Base-by-base conservation (phyloP, 2,113 vertebrate genomes). In the Boleophthalmus pectinirostris region DNA sequence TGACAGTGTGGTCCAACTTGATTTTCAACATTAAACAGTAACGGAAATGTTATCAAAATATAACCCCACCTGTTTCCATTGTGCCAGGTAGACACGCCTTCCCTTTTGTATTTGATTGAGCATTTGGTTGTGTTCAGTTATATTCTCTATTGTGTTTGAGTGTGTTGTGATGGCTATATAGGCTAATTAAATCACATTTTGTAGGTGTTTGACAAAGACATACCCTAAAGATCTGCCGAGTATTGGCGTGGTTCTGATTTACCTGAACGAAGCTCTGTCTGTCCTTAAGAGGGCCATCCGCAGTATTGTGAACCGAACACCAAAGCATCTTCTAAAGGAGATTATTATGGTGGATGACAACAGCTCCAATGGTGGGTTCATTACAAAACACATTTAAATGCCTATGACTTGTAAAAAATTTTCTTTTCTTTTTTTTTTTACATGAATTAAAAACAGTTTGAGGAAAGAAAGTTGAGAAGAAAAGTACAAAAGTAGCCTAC, bases 281-380 rank as follows among this genome's bases (percentile, higher is more conserved):
- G 1, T 95, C 54, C 72, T 96, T 45, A 83, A 94, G 45, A 75
- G 92, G 68, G 94, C 94, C 24, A 65, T 95, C 67, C 78, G 60
- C 63, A 94, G 93, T 73, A 77, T 95, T 77, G 92, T 94, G 4
- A 73, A 93, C 77, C 74, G 75, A 77, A 96, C 93, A 0, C 91
- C 93, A 0, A 47, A 89, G 66, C 66, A 38, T 53, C 66, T 95
- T 23, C 75, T 96, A 68, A 95, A 92, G 68, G 94, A 96, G 66
- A 93, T 95, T n/a, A 89, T 95, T 53, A 78, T 95, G 83, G 92
- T 96, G 63, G 95, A 95, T 3, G 94, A 95, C 81, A 73, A 86
- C 47, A 95, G 94, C 77, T 91, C 91, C 7, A 89, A 95, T 1
- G 91, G 94, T 95, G 74, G 56, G 88, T 81, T 70, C 14, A 87